phyloP scores from a whole-genome alignment of 1,140 invertebrate genomes.

The Megalopta genalis region DNA sequence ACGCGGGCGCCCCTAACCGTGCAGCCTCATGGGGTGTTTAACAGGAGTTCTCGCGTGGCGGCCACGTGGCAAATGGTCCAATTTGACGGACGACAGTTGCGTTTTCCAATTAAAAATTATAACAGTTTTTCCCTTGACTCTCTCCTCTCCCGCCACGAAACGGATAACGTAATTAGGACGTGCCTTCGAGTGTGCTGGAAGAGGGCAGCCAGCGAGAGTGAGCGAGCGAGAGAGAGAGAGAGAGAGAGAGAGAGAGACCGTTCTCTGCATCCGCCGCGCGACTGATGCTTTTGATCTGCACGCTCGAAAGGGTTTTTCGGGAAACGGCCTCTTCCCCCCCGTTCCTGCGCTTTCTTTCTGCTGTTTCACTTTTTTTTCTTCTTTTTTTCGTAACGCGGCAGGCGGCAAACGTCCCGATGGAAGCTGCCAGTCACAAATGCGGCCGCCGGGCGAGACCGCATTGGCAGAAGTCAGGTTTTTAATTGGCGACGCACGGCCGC shows the following conservation, averaged over 20 bases:
- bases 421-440: constrained; percentile 45
- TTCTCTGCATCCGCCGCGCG: constrained; percentile 34
- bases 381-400: constrained; percentile 40
- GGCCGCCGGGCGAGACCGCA: constrained; percentile 25
- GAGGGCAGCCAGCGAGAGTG: constrained; percentile 15
- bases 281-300: constrained; percentile 47
- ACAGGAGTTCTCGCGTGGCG: constrained; percentile 54
- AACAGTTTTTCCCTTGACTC: constrained; percentile 56
- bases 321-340: constrained; percentile 26
- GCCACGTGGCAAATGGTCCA: constrained; percentile 66
- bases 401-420: constrained; percentile 39
- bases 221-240: background rate
- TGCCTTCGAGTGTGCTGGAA: constrained; percentile 36
- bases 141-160: constrained; percentile 17
- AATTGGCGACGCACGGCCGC: constrained; percentile 44
- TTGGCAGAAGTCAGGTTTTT: constrained; percentile 41
- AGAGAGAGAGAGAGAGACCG: constrained; percentile 2
- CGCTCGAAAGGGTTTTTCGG: constrained; percentile 49
- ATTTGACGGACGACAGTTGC: constrained; percentile 63
- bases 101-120: constrained; percentile 65
- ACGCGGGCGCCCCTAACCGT: constrained; percentile 38
- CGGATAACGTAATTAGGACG: constrained; percentile 54
- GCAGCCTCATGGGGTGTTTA: constrained; percentile 37
- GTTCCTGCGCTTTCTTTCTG: background rate
- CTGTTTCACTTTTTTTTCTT: background rate